These are phyloP conservation scores for Agrochola lota DNA, from an alignment of 2,888 invertebrate genomes.

Conservation along the genomic window DNA sequence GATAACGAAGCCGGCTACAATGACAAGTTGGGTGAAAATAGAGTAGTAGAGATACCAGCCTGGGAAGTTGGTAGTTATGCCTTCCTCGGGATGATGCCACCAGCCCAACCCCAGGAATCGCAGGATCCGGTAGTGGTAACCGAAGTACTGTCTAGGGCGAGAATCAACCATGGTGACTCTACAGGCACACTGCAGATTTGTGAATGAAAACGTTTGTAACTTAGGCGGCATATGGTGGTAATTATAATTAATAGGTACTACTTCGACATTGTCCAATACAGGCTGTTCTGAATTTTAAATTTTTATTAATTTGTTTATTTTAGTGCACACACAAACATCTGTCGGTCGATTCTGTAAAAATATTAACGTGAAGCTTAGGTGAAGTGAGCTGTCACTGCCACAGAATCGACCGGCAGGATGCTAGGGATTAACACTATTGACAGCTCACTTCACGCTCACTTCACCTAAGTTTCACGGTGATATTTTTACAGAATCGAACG, in stretches of 20 bases:
- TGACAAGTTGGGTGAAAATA: conserved; percentile 81
- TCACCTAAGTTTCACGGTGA: too few species aligned
- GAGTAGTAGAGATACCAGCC: conserved; percentile 84
- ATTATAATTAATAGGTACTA: conserved; percentile 15
- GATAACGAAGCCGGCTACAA: conserved; percentile 85
- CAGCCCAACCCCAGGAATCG: conserved; percentile 85
- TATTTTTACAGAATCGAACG: too few species aligned
- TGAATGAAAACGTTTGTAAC: conserved; percentile 10
- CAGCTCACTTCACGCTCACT: too few species aligned
- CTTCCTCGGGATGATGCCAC: conserved; percentile 87
- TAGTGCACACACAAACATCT: too few species aligned
- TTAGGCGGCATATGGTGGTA: not conserved
- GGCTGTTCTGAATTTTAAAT: conserved; percentile 34
- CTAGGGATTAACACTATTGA: too few species aligned
- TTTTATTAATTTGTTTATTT: not conserved
- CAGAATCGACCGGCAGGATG: too few species aligned
- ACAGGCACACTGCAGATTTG: conserved; percentile 3
- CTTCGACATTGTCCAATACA: conserved; percentile 35
- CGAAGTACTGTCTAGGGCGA: conserved; percentile 81
- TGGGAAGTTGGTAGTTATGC: conserved; percentile 79
- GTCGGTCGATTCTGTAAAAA: not conserved
- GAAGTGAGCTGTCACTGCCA: too few species aligned
- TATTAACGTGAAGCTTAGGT: too few species aligned
- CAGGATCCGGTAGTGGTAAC: conserved; percentile 79
- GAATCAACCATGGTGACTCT: conserved; percentile 56